Percentiles rank a stretch among this genome's conserved stretches.
Conservation (phyloP, 2,888 invertebrate genomes). For the Drosophila barbarae region DNA sequence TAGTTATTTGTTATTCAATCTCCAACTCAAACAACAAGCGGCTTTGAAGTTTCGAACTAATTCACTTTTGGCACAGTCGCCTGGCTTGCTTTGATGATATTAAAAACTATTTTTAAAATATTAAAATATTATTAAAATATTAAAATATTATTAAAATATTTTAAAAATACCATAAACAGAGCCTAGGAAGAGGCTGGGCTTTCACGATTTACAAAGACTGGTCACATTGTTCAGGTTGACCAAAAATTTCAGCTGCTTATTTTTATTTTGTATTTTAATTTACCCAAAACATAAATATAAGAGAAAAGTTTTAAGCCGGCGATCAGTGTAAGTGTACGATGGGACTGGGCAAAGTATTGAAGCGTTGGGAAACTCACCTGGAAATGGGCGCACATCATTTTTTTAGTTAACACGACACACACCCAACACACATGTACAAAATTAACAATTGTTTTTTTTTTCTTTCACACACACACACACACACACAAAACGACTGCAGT, state of each 20-base stretch:
- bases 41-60: not conserved
- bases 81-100: not conserved
- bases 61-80: not conserved
- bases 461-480: slow-evolving; percentile 3
- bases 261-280: slow-evolving; percentile 30
- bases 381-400: not conserved
- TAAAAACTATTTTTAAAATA: not conserved
- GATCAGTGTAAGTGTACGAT: slow-evolving; percentile 44
- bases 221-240: slow-evolving; percentile 6
- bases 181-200: not conserved
- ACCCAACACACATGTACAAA: slow-evolving; percentile 10
- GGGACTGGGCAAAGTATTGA: not conserved
- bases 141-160: not conserved
- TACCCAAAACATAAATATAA: slow-evolving; percentile 9
- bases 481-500: slow-evolving; percentile 22
- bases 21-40: not conserved
- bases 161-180: not conserved
- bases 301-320: not conserved
- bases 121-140: not conserved
- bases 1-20: not conserved
- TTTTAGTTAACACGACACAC: not conserved
- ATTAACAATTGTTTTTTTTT: slow-evolving; percentile 29
- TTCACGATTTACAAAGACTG: not conserved
- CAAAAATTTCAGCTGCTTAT: slow-evolving; percentile 12
- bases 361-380: not conserved